Evolutionary conservation across 2,888 invertebrate genomes (phyloP), one percentile per base, ranked within the genome.

Genomic region (Carabus problematicus): DNA sequence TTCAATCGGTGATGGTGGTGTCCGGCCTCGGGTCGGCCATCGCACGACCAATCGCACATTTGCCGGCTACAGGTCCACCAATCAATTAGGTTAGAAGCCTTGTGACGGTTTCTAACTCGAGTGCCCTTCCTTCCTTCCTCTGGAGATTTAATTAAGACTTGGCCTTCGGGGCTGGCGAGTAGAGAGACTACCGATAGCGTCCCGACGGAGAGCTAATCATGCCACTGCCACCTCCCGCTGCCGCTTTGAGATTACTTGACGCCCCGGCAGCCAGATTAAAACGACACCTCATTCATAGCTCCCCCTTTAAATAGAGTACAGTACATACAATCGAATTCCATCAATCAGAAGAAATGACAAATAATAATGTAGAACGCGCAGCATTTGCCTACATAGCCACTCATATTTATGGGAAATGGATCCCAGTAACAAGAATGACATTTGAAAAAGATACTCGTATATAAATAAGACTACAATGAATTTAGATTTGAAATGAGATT

Each of bases 111-210:
- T 67, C 45, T 58, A 59, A 52, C 54, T 59, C 42, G 42, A 62
- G 63, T 56, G 45, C 70, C 42, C 69, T 55, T 64, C 61, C 54
- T 39, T 61, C 64, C 69, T 63, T 41, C 74, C 73, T 71, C 71
- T 72, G 74, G 74, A 79, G 79, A 79, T 79, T 79, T 79, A 79
- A 79, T 79, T 79, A 79, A 78, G 79, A 79, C 78, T 78, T 76
- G 75, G 76, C 62, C 52, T 40, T 29, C 19, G 56, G 56, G 56
- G 14, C 52, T 14, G 16, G 52, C 29, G 29, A 29, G 29, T 29
- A 29, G 29, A 29, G 29, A 2, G 29, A 18, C 52, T 16, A 9
- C 14, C 52, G 18, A 14, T 14, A 11, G n/a, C 7, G 45, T 45
- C 45, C 45, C 45, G 29, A 29, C 45, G 45, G 45, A 45, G 11